Base-by-base conservation (phyloP, 2,797 vertebrate genomes). In the Discoglossus pictus region DNA sequence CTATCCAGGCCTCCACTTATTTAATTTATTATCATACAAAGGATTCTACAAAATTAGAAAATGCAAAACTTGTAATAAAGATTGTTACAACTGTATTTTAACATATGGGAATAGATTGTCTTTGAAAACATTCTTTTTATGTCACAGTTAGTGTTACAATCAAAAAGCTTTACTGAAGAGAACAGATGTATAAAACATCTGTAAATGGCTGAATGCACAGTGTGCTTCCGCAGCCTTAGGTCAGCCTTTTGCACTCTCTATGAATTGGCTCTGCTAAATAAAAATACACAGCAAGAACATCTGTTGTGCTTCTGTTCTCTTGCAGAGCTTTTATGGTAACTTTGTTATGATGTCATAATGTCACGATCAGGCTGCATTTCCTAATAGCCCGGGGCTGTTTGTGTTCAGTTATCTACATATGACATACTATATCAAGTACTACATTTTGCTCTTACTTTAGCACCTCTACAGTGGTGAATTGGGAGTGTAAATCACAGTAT, bases 151-250 rank as follows among this genome's bases (percentile, higher is more conserved):
- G 67, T 62, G 18, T 48, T 43, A 70, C 43, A 63, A 62, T 70
- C 59, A 63, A 56, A 56, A 70, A 47, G 51, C 51, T 63, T 70
- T 56, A 61, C 51, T 34, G 43, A 62, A 23, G 34, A 50, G 67
- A 70, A 40, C 67, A 70, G 67, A 70, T 70, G 67, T 62, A 55
- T 63, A 63, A 70, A 70, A 70, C 67, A 70, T 70, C 67, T 70
- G 67, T 70, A 70, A 68, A 68, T 68, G 39, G 65, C 65, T 68
- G 56, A 60, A 63, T 63, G 52, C 67, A 63, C 67, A 70, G 59
- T 70, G 60, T 70, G 67, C 51, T 50, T 53, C 46, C 47, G 40
- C 51, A 70, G 67, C 67, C 67, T 70, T 70, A 63, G 67, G 67
- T 70, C 67, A 70, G 67, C 67, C 67, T 70, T 62, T 63, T 70